A percentile compares a stretch with the other conserved stretches of the same genome.
phyloP scores from a whole-genome alignment of 2,888 invertebrate species.

The Xanthorhoe designata region DNA sequence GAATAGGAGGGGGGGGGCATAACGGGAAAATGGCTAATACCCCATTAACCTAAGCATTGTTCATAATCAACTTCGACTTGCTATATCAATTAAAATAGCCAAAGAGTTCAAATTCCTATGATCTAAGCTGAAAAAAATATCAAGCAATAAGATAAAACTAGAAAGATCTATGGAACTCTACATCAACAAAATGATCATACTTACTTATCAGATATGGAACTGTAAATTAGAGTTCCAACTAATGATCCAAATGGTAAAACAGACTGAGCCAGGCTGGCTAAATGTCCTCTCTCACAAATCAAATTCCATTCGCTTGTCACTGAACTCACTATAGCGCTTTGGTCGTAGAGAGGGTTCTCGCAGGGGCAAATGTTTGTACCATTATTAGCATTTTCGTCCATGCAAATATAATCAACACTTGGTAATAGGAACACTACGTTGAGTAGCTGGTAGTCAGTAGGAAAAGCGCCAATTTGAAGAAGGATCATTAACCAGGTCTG shows the following conservation, averaged over 20 bases:
- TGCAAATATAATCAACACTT: slow-evolving; percentile 78
- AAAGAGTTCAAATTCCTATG: too few relatives aligned
- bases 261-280: slow-evolving; percentile 84
- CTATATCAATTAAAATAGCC: too few relatives aligned
- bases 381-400: slow-evolving; percentile 62
- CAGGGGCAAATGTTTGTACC: slow-evolving; percentile 74
- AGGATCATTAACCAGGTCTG: slow-evolving; percentile 82
- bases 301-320: slow-evolving; percentile 87
- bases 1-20: too few relatives aligned
- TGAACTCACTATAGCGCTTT: slow-evolving; percentile 80
- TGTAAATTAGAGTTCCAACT: slow-evolving; percentile 82
- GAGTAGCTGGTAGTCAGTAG: slow-evolving; percentile 84
- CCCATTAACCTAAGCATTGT: too few relatives aligned
- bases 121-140: too few relatives aligned
- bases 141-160: too few relatives aligned
- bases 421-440: slow-evolving; percentile 86
- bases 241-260: slow-evolving; percentile 85
- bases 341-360: slow-evolving; percentile 81
- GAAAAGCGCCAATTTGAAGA: slow-evolving; percentile 80
- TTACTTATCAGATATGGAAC: slow-evolving; percentile 81
- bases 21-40: too few relatives aligned
- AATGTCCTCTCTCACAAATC: slow-evolving; percentile 83
- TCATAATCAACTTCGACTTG: too few relatives aligned
- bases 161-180: too few relatives aligned
- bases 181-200: not conserved